phyloP scores from a whole-genome alignment of 2,888 invertebrate species.

The Caenorhabditis wallacei region DNA sequence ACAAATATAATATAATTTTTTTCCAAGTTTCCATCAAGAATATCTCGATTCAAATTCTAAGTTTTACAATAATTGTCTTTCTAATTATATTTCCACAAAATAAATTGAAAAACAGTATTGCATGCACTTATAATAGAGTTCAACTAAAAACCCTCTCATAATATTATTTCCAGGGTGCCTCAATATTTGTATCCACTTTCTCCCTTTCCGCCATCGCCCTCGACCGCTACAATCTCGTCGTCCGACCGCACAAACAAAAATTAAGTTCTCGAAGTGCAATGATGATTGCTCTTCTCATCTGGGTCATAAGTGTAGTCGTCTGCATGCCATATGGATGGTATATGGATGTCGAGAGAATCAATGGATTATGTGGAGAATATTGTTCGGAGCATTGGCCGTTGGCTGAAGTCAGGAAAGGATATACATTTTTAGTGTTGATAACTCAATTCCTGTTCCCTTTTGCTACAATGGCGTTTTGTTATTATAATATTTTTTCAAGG shows the following conservation, averaged over 20 bases:
- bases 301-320: constrained; percentile 88
- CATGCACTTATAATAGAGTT: neutral
- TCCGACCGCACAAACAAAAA: constrained; percentile 78
- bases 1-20: too few species aligned
- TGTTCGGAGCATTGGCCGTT: constrained; percentile 90
- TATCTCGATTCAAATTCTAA: too few species aligned
- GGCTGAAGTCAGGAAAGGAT: constrained; percentile 89
- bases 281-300: constrained; percentile 84
- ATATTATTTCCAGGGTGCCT: constrained; percentile 86
- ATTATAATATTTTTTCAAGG: constrained; percentile 89
- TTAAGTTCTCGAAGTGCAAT: constrained; percentile 71
- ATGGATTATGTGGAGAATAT: constrained; percentile 83
- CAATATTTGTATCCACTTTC: constrained; percentile 96
- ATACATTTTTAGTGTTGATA: constrained; percentile 91
- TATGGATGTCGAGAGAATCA: constrained; percentile 85
- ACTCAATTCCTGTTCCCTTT: constrained; percentile 96
- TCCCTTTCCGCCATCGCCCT: constrained; percentile 97
- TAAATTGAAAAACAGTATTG: too few species aligned
- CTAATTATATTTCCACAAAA: too few species aligned
- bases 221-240: constrained; percentile 87
- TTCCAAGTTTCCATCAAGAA: too few species aligned
- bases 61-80: too few species aligned
- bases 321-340: constrained; percentile 93
- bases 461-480: constrained; percentile 94
- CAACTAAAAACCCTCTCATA: neutral